Evolutionary conservation across 2,113 vertebrate genomes (phyloP), one percentile per base, ranked within the genome.

Genomic region (Natator depressus): DNA sequence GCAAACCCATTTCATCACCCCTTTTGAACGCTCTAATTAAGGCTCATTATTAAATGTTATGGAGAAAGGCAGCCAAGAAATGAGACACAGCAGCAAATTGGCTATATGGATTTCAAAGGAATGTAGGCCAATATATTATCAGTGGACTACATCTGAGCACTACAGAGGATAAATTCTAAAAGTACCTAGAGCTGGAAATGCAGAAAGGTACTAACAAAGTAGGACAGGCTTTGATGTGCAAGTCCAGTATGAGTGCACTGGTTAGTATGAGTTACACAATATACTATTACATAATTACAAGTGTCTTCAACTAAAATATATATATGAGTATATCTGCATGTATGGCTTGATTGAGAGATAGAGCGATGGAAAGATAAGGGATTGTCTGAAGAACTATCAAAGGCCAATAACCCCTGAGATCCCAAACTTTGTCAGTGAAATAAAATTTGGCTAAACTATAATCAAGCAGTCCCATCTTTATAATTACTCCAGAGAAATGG

Each of bases 181-280:
- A 46, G 38, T 65, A 88, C 89, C 89, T 91, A 85, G 51, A 72
- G 62, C 38, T 57, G 72, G 86, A 92, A 82, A 54, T 95, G 87
- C 38, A 24, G 57, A 91, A 91, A 35, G 90, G 72, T 85, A 25
- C 20, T 62, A 94, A 81, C 4, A 6, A 85, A 29, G 25, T 51
- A n/a, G 42, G 65, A 85, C 55, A 78, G 14, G 2, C 50, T 35
- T 57, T n/a, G 42, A 49, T 46, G 38, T 76, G 10, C n/a, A 62
- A 93, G 80, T 76, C 62, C 16, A 19, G 31, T 17, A 87, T 7
- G 10, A 25, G 81, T 95, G 38, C 22, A 94, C 76, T 47, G 57
- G 76, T 76, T 14, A 53, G 59, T 87, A 50, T 92, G 19, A 31
- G 85, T 95, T 85, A 69, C 47, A 92, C 90, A 46, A 95, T 94